These are phyloP conservation scores for Boulengeromyrus knoepffleri DNA, from an alignment of 2,113 vertebrate genomes.

Conservation along the genomic window DNA sequence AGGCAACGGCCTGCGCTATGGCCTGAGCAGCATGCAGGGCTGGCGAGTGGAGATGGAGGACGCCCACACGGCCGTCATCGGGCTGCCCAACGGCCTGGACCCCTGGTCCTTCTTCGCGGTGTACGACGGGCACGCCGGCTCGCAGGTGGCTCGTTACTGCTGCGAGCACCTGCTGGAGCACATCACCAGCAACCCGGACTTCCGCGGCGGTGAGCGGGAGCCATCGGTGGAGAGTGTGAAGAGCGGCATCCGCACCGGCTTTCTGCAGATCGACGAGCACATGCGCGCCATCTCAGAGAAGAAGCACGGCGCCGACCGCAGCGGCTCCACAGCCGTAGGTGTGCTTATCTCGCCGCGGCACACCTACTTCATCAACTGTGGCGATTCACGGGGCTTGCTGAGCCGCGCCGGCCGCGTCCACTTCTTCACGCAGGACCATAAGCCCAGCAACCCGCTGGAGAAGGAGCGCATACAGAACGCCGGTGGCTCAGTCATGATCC, in stretches of 20 bases:
- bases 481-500: slow-evolving; percentile 84
- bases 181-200: slow-evolving; percentile 82
- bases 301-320: slow-evolving; percentile 80
- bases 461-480: slow-evolving; percentile 84
- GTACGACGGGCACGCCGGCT: slow-evolving; percentile 82
- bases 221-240: slow-evolving; percentile 81
- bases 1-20: slow-evolving; percentile 75
- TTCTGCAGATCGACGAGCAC: slow-evolving; percentile 85
- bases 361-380: slow-evolving; percentile 84
- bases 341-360: slow-evolving; percentile 78
- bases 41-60: slow-evolving; percentile 89
- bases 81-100: slow-evolving; percentile 74
- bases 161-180: slow-evolving; percentile 80
- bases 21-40: slow-evolving; percentile 82
- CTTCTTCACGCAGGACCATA: slow-evolving; percentile 88
- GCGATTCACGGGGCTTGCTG: slow-evolving; percentile 78
- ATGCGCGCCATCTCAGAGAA: slow-evolving; percentile 85
- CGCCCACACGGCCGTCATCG: slow-evolving; percentile 79
- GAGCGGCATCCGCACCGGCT: slow-evolving; percentile 82
- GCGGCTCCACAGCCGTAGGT: slow-evolving; percentile 79
- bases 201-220: slow-evolving; percentile 63
- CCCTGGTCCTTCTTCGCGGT: slow-evolving; percentile 85
- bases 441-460: slow-evolving; percentile 82
- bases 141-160: slow-evolving; percentile 81
- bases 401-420: slow-evolving; percentile 77